phyloP scores from a whole-genome alignment of 2,113 vertebrate genomes.

The Pangasianodon gigas region DNA sequence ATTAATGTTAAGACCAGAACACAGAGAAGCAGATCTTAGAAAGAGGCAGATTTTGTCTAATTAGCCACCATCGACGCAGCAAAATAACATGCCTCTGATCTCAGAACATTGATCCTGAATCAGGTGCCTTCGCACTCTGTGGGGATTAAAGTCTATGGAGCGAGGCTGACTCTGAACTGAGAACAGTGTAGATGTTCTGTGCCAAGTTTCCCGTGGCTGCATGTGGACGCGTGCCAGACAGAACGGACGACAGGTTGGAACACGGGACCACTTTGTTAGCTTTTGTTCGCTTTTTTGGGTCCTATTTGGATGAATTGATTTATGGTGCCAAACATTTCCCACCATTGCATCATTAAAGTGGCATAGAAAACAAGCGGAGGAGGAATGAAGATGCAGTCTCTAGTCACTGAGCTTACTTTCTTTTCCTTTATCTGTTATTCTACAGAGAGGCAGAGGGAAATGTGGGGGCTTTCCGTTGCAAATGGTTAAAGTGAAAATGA shows the following conservation, averaged over 20 bases:
- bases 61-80: not conserved
- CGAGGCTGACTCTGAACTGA: slow-evolving; percentile 14
- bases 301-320: slow-evolving; percentile 59
- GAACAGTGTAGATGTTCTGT: not conserved
- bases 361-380: slow-evolving; percentile 59
- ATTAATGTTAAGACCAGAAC: slow-evolving; percentile 45
- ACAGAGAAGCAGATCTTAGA: slow-evolving; percentile 22
- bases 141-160: not conserved
- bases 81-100: slow-evolving; percentile 1
- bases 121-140: not conserved
- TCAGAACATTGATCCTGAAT: not conserved
- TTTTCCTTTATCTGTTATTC: slow-evolving; percentile 8
- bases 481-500: slow-evolving; percentile 61
- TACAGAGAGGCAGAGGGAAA: slow-evolving; percentile 43
- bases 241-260: slow-evolving; percentile 22
- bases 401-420: slow-evolving; percentile 21
- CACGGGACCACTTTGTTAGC: slow-evolving; percentile 16
- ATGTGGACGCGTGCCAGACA: slow-evolving; percentile 12
- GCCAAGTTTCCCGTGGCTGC: slow-evolving; percentile 4
- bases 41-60: slow-evolving; percentile 29
- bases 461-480: slow-evolving; percentile 21
- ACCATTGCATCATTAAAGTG: slow-evolving; percentile 68
- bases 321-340: slow-evolving; percentile 62
- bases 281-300: slow-evolving; percentile 28
- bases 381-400: slow-evolving; percentile 38